Percentiles rank a stretch among this genome's conserved stretches.
phyloP scores from a whole-genome alignment of 1,140 invertebrate genomes.

The Bombus waltoni region DNA sequence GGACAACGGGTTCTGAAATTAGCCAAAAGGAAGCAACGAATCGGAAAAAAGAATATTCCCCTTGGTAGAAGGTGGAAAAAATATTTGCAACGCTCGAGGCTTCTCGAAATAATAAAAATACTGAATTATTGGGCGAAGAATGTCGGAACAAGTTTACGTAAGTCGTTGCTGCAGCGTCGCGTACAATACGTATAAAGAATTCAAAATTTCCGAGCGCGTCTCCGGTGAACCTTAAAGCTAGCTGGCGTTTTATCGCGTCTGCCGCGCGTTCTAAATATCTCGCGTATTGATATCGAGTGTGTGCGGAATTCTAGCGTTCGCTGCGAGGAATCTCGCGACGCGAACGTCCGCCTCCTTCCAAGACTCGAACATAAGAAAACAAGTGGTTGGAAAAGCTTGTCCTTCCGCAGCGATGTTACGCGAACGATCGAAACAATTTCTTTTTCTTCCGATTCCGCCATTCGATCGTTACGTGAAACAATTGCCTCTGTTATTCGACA shows the following conservation, averaged over 20 bases:
- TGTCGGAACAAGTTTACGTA: not conserved
- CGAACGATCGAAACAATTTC: too few species aligned
- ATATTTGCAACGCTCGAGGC: not conserved
- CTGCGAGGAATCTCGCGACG: not conserved
- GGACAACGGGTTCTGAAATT: too few species aligned
- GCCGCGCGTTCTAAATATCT: not conserved
- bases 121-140: not conserved
- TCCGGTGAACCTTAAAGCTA: not conserved
- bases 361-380: not conserved
- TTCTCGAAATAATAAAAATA: not conserved
- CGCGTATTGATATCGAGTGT: not conserved
- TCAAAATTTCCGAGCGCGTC: not conserved
- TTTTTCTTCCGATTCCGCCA: too few species aligned
- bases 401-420: too few species aligned
- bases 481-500: accelerated
- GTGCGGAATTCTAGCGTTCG: not conserved
- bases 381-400: not conserved
- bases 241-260: not conserved
- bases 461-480: too few species aligned
- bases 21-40: too few species aligned
- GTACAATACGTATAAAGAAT: not conserved
- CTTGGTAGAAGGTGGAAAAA: too few species aligned
- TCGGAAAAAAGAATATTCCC: too few species aligned
- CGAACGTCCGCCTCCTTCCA: too few species aligned
- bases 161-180: not conserved